A percentile compares a stretch with the other conserved stretches of the same genome.
Evolutionary conservation across 2,888 invertebrate species (phyloP).

Genomic region (Agrotis segetum): DNA sequence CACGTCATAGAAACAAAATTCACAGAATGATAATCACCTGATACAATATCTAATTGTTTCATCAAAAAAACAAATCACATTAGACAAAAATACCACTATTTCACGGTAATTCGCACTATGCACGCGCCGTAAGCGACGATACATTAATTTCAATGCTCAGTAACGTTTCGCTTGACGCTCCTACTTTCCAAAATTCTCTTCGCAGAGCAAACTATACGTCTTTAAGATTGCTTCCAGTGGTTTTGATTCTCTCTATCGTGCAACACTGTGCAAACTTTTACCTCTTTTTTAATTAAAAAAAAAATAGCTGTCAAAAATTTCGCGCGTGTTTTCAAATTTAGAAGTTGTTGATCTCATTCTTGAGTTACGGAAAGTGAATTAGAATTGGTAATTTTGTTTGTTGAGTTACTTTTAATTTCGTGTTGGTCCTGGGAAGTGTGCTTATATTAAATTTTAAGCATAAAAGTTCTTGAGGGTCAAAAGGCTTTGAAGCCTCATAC

Average conservation of each 20-base stretch:
- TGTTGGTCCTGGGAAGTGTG: conserved; percentile 40
- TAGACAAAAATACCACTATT: conserved; percentile 55
- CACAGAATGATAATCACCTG: conserved; percentile 24
- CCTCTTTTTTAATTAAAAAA: conserved; percentile 58
- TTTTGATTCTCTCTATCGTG: conserved; percentile 68
- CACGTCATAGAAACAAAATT: conserved; percentile 4
- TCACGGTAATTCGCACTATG: conserved; percentile 56
- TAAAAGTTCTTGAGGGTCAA: conserved; percentile 47
- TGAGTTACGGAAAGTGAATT: conserved; percentile 51
- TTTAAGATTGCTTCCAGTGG: conserved; percentile 76
- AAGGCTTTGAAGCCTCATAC: conserved; percentile 29
- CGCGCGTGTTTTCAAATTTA: conserved; percentile 58
- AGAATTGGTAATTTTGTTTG: conserved; percentile 57
- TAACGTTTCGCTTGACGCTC: conserved; percentile 82
- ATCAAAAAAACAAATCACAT: conserved; percentile 38
- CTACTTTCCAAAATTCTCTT: conserved; percentile 88
- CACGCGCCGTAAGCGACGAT: conserved; percentile 53
- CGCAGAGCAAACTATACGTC: conserved; percentile 73
- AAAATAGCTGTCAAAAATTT: conserved; percentile 56
- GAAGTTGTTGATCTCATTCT: conserved; percentile 60
- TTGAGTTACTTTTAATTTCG: conserved; percentile 48
- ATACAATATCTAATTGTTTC: conserved; percentile 50
- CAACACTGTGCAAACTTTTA: conserved; percentile 63
- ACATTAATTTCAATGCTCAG: conserved; percentile 74
- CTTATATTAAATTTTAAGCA: conserved; percentile 49